Conservation (phyloP, 2,888 invertebrate species). For the Gari tellinella region DNA sequence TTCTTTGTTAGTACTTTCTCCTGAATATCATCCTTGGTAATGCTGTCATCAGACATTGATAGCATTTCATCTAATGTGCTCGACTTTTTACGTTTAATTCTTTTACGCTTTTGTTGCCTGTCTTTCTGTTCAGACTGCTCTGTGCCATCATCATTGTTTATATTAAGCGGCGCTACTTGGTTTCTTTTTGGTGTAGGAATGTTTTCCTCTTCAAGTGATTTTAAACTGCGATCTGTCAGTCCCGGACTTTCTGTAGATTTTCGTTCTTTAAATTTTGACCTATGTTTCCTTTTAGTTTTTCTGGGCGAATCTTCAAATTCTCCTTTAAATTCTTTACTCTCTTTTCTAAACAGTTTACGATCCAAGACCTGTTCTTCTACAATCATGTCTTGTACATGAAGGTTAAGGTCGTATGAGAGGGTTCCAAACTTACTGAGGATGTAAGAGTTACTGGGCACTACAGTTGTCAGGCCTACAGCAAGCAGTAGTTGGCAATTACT, state of each 20-base stretch:
- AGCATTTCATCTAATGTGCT: constrained; percentile 46
- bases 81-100: constrained; percentile 28
- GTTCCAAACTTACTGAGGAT: constrained; percentile 33
- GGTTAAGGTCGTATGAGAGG: constrained; percentile 33
- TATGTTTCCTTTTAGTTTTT: constrained; percentile 20
- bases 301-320: constrained; percentile 7
- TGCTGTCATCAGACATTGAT: constrained; percentile 50
- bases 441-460: constrained; percentile 39
- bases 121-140: not conserved
- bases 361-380: constrained; percentile 43
- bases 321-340: constrained; percentile 25
- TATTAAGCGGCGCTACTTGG: too few relatives aligned
- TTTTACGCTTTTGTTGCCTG: constrained; percentile 21
- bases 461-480: constrained; percentile 43
- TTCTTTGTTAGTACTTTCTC: constrained; percentile 27
- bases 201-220: not conserved
- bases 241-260: not conserved
- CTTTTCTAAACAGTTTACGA: constrained; percentile 30
- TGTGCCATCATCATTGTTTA: not conserved
- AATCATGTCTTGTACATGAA: constrained; percentile 48
- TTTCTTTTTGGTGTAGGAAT: too few relatives aligned
- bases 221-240: not conserved
- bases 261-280: constrained; percentile 19
- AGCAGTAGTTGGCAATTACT: constrained; percentile 33
- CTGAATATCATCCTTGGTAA: constrained; percentile 40